Conservation (phyloP, 2,113 vertebrate genomes). For the Aix galericulata region DNA sequence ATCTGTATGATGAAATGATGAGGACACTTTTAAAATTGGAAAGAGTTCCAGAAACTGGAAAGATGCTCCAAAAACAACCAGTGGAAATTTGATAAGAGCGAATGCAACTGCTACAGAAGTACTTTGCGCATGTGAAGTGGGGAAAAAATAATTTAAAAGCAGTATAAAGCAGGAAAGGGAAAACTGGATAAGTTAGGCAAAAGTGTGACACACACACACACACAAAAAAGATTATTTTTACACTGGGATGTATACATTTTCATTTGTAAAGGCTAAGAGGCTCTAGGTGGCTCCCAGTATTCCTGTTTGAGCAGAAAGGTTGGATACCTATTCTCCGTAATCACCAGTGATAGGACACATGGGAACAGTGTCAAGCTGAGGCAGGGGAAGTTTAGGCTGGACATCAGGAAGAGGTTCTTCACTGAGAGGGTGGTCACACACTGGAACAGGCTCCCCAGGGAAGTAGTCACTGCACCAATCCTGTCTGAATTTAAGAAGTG, state of each 20-base stretch:
- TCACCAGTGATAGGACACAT: too few species aligned
- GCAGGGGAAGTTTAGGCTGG: too few species aligned
- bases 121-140: not conserved
- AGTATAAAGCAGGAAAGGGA: not conserved
- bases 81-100: not conserved
- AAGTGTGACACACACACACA: too few species aligned
- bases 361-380: too few species aligned
- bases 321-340: not conserved
- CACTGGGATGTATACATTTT: not conserved
- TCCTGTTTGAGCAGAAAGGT: not conserved
- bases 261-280: not conserved
- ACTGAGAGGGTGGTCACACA: too few species aligned
- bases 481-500: too few species aligned
- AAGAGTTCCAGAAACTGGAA: not conserved
- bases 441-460: too few species aligned
- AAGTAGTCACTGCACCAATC: too few species aligned
- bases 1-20: constrained; percentile 7
- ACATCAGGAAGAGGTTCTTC: too few species aligned
- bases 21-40: constrained; percentile 1
- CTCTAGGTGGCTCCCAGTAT: not conserved
- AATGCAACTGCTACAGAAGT: not conserved
- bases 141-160: not conserved
- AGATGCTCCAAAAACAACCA: not conserved
- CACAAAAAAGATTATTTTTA: not conserved
- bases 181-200: not conserved